Base-by-base conservation (phyloP, 1,140 invertebrate genomes). In the Zophobas morio region DNA sequence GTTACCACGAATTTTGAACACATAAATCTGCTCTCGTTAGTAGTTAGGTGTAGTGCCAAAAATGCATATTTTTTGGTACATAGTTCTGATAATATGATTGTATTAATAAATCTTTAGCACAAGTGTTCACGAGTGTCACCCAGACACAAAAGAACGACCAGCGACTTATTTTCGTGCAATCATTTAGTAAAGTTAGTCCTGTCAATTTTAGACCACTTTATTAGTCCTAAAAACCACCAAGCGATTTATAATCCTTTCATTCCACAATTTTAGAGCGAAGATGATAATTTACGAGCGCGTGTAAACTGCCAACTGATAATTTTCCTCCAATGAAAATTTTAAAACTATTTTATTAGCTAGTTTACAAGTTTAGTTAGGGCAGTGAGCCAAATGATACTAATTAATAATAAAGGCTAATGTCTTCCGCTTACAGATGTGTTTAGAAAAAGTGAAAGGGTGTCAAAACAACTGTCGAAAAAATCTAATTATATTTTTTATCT, bases 221-320 rank as follows among this genome's bases (percentile, higher is more conserved):
- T 66, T 42, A 20, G 36, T 33, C 1, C 39, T 66, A 66, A 66
- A 63, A 66, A 42, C 60, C 60, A 32, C 60, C 20, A 66, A 40
- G 2, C 60, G 42, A 37, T 66, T 47, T 66, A 66, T 66, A 66
- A 66, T 66, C 60, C 60, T 66, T 66, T 66, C 60, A 34, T 40
- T 66, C n/a, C 60, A 42, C 39, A 20, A 66, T 66, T 66, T 66
- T 66, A 66, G 8, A 40, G 35, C 39, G n/a, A 36, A 60, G 60
- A 66, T 66, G 60, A 66, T 42, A 42, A 66, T 66, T 66, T 66
- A 66, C 60, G 60, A 66, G 1, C 39, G n/a, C 37, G 60, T 42
- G 39, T 66, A 66, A 66, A 66, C 60, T 42, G 60, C 60, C 57
- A 63, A 63, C 34, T 63, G 35, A 63, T 63, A 56, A 56, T 56